Conservation (phyloP, 1,140 invertebrate species). For the Muscidifurax raptorellus region DNA sequence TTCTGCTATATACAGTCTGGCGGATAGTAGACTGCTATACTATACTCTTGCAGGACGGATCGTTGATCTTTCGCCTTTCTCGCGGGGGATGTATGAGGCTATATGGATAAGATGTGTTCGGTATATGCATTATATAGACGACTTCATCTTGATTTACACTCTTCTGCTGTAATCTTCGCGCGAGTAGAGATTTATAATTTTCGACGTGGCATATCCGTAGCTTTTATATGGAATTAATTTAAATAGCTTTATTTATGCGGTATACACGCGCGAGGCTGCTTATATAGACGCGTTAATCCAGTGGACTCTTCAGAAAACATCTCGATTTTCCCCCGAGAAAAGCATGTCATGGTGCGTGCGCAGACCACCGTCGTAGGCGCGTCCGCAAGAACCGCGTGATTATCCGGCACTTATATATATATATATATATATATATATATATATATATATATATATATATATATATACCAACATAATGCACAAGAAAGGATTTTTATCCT, state of each 20-base stretch:
- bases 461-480: constrained; percentile 9
- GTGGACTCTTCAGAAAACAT: not conserved
- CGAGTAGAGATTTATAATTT: too few relatives aligned
- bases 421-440: too few relatives aligned
- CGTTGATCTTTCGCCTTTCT: not conserved
- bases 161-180: too few relatives aligned
- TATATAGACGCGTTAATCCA: too few relatives aligned
- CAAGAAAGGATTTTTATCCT: constrained; percentile 31
- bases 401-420: constrained; percentile 37
- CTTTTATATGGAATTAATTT: too few relatives aligned
- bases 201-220: too few relatives aligned
- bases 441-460: too few relatives aligned
- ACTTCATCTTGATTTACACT: constrained; percentile 45
- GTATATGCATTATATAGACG: not conserved
- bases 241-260: too few relatives aligned
- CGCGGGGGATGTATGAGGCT: not conserved
- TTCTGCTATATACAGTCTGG: not conserved
- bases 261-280: not conserved
- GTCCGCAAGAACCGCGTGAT: not conserved
- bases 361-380: not conserved
- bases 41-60: not conserved
- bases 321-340: not conserved
- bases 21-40: not conserved
- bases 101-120: too few relatives aligned
- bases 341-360: too few relatives aligned